These are phyloP conservation scores for Lithosia quadra DNA, from an alignment of 2,888 invertebrate genomes.

Conservation along the genomic window DNA sequence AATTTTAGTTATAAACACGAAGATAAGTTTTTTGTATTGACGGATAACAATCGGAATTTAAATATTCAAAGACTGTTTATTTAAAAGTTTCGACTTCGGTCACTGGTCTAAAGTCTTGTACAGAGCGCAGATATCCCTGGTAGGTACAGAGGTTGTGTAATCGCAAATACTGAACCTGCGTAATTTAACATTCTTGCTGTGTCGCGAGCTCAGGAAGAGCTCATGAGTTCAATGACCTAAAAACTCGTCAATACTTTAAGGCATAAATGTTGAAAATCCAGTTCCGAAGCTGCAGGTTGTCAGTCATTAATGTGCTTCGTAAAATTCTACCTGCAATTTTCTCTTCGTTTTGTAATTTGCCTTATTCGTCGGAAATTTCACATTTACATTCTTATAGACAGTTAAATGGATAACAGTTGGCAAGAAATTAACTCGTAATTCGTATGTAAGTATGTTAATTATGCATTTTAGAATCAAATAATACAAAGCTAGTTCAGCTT, in stretches of 20 bases:
- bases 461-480: too few species aligned
- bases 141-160: neutral
- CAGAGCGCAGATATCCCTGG: too few species aligned
- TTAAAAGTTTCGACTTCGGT: neutral
- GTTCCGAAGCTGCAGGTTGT: neutral
- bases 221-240: constrained; percentile 9
- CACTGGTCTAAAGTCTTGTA: neutral
- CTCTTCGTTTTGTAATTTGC: neutral
- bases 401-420: neutral
- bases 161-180: neutral
- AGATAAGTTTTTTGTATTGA: neutral
- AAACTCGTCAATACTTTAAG: constrained; percentile 1
- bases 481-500: too few species aligned
- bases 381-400: neutral
- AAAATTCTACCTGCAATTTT: neutral
- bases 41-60: neutral
- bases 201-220: neutral
- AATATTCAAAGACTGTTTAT: neutral
- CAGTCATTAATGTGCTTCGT: constrained; percentile 6
- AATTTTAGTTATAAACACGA: neutral
- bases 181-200: neutral
- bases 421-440: neutral
- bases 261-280: constrained; percentile 14
- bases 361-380: neutral
- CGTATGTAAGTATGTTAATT: too few species aligned